Base-by-base conservation (phyloP, 1,140 invertebrate species). In the Drosophila pseudoobscura region DNA sequence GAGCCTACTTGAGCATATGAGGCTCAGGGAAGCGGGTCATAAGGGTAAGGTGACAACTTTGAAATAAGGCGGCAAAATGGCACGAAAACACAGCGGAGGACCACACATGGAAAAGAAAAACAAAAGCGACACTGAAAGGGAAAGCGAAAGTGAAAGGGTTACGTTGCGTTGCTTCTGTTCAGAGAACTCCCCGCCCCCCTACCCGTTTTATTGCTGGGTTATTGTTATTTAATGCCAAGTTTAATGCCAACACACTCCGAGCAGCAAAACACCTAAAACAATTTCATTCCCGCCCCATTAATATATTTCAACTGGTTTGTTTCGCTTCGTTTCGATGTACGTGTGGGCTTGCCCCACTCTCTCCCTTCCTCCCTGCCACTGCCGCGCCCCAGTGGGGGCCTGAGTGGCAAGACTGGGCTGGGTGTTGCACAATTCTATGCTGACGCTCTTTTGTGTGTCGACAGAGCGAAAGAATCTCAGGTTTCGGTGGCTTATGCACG, bases 161-260 rank as follows among this genome's bases (percentile, higher is more conserved):
- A 45, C 49, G 82, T 80, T 87, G 49, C n/a, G n/a, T n/a, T n/a
- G n/a, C n/a, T n/a, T n/a, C n/a, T n/a, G n/a, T n/a, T n/a, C n/a
- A n/a, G n/a, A n/a, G n/a, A n/a, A n/a, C n/a, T n/a, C n/a, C n/a
- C 53, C 11, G n/a, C 13, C 24, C 41, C 55, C 50, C 0, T 3
- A 4, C 24, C 24, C 5, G 4, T 71, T 85, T 87, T 88, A 85
- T 87, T 87, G 82, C 79, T 73, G 69, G 63, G 78, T 80, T 88
- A 87, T 85, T 87, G 82, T 85, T 85, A 85, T 88, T 85, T 85
- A 85, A 85, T 85, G 80, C 72, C 80, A 79, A 73, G 72, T 73
- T 84, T 84, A 84, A 80, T 80, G 74, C 78, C 77, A 87, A 85
- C 82, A 65, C 75, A 62, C 52, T 51, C 55, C 64, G 31, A 64